A percentile compares a stretch with the other conserved stretches of the same genome.
Evolutionary conservation across 2,797 vertebrate species (phyloP).

Genomic region (Lithobates sylvaticus): DNA sequence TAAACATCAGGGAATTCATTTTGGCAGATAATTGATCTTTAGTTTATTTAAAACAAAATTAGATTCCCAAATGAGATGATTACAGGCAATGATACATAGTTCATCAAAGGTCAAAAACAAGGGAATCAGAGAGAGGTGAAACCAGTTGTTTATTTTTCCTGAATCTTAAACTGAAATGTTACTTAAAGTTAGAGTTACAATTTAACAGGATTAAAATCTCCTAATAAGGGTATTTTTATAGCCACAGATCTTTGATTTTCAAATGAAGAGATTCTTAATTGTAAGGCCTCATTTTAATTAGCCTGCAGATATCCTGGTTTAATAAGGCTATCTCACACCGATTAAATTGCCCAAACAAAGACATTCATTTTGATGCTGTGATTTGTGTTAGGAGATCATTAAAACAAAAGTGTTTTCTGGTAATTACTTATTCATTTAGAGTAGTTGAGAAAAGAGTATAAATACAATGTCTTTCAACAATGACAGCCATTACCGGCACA

Average conservation of each 20-base stretch:
- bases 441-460: slow-evolving; percentile 14
- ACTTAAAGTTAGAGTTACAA: too few species aligned
- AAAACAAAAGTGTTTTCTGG: slow-evolving; percentile 41
- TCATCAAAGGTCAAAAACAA: too few species aligned
- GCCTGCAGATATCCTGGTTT: slow-evolving; percentile 26
- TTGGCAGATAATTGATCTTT: too few species aligned
- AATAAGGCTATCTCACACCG: slow-evolving; percentile 25
- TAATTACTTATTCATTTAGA: slow-evolving; percentile 33
- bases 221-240: too few species aligned
- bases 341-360: slow-evolving; percentile 33
- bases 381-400: slow-evolving; percentile 43
- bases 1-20: too few species aligned
- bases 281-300: slow-evolving; percentile 27
- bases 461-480: slow-evolving; percentile 26
- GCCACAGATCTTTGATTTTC: neutral
- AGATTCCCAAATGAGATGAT: too few species aligned
- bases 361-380: slow-evolving; percentile 24
- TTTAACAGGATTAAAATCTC: too few species aligned
- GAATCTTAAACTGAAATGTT: too few species aligned
- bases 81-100: too few species aligned
- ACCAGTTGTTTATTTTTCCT: too few species aligned
- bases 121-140: too few species aligned
- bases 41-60: too few species aligned
- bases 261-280: slow-evolving; percentile 30
- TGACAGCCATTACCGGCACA: slow-evolving; percentile 20